Percentiles rank a stretch among this genome's conserved stretches.
phyloP scores from a whole-genome alignment of 2,113 vertebrate species.

The Litocranius walleri region DNA sequence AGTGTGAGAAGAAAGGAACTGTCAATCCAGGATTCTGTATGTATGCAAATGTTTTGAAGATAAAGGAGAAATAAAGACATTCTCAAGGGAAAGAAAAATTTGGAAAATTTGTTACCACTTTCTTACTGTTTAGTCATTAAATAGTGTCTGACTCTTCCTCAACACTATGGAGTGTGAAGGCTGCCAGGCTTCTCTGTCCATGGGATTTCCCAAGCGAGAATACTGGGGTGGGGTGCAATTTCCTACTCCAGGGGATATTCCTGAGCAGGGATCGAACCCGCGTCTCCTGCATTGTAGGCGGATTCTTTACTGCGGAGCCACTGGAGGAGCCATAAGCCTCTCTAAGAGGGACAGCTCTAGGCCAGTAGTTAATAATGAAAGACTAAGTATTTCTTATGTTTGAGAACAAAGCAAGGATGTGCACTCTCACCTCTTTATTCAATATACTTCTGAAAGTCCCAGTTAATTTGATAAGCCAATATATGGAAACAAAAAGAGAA shows the following conservation, averaged over 20 bases:
- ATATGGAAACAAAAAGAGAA: neutral
- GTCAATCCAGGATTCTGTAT: neutral
- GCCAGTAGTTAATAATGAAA: neutral
- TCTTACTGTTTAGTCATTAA: neutral
- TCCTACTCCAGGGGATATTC: neutral
- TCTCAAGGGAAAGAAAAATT: neutral
- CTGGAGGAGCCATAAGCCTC: neutral
- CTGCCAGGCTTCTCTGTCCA: neutral
- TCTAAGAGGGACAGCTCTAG: neutral
- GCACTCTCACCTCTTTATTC: neutral
- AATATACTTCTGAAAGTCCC: neutral
- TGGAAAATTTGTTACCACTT: neutral
- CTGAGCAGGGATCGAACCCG: neutral
- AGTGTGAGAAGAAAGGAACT: neutral
- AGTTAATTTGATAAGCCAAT: neutral
- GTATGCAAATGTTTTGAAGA: neutral
- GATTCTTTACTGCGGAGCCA: neutral
- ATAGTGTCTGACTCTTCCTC: neutral
- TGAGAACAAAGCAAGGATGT: neutral
- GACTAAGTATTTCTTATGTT: neutral
- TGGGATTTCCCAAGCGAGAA: neutral
- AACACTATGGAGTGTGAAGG: neutral
- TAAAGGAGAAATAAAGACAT: neutral
- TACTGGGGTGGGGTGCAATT: neutral
- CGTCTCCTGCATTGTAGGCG: accelerated